Base-by-base conservation (phyloP, 35 echinoderm and acorn worm genomes). In the Apostichopus japonicus region DNA sequence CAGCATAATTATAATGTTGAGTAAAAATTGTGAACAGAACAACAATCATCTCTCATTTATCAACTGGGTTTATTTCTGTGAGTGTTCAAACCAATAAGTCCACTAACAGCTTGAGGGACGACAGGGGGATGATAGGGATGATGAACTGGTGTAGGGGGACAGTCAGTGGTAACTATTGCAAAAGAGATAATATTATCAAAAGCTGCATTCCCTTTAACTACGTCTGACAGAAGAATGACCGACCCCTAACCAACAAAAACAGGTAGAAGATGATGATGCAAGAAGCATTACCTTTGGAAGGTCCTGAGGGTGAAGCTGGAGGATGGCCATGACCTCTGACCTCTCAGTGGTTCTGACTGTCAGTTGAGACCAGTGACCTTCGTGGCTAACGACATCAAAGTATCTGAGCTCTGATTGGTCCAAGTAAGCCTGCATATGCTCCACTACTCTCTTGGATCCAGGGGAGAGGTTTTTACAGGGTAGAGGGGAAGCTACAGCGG, bases 331-430 rank as follows among this genome's bases (percentile, higher is more conserved):
- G 53, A 94, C 44, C 14, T 87, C 88, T 27, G 83, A 78, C 19
- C 86, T 63, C 19, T 87, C 77, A 59, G 93, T 96, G 11, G 94
- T 96, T 70, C 97, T 90, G 16, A 98, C 94, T 25, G 92, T 92
- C 52, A 98, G 81, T 86, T 94, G 83, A 19, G 90, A 54, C 97
- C 97, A 98, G 62, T 95, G 93, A 65, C 97, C 97, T 5, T 63
- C 14, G 57, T 98, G 97, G 77, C 87, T 94, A 73, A 94, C 83
- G 6, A 90, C 90, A 61, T 94, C 93, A 92, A 92, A 95, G 53
- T 53, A 87, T 15, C 79, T 16, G 53, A 96, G 78, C 52, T 86
- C 72, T 44, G 97, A 96, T 53, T 92, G 78, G 58, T 92, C 88
- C 54, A 98, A 90, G 54, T 98, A 96, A 19, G 78, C 62, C 91